phyloP scores from a whole-genome alignment of 2,113 vertebrate species.

The Gallinago media region DNA sequence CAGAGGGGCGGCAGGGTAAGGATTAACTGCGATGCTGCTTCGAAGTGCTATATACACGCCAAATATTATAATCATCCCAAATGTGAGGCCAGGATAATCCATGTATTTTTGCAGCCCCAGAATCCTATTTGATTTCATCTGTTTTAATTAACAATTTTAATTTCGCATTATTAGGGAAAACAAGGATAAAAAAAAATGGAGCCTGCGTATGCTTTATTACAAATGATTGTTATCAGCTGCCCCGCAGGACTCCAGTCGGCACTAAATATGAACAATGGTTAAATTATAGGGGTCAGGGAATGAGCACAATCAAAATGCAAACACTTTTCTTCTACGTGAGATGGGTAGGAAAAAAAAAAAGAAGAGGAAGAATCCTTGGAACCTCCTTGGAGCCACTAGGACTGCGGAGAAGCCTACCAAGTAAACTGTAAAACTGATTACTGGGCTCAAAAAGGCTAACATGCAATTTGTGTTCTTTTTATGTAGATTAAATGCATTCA shows the following conservation, averaged over 20 bases:
- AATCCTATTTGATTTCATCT: conserved; percentile 56
- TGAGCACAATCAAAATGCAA: conserved; percentile 79
- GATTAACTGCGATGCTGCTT: background rate
- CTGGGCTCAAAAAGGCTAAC: conserved; percentile 78
- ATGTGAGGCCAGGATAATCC: conserved; percentile 31
- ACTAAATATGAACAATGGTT: conserved; percentile 78
- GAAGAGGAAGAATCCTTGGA: conserved; percentile 44
- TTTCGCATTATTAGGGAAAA: conserved; percentile 45
- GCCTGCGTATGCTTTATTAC: conserved; percentile 47
- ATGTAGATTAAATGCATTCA: conserved; percentile 86
- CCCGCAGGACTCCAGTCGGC: conserved; percentile 74
- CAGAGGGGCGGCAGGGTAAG: background rate
- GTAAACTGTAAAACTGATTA: conserved; percentile 73
- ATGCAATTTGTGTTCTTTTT: conserved; percentile 83
- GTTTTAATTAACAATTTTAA: conserved; percentile 75
- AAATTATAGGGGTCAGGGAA: conserved; percentile 77
- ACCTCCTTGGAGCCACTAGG: conserved; percentile 63
- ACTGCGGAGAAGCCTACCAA: conserved; percentile 59
- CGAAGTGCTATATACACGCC: background rate
- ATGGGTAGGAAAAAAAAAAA: background rate
- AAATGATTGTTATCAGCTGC: conserved; percentile 82
- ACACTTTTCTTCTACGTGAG: conserved; percentile 72
- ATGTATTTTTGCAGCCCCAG: conserved; percentile 7
- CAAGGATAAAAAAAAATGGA: conserved; percentile 39
- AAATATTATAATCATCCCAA: conserved; percentile 38